Base-by-base conservation (phyloP, 64 coral and sea anemone genomes). In the Montipora foliosa region DNA sequence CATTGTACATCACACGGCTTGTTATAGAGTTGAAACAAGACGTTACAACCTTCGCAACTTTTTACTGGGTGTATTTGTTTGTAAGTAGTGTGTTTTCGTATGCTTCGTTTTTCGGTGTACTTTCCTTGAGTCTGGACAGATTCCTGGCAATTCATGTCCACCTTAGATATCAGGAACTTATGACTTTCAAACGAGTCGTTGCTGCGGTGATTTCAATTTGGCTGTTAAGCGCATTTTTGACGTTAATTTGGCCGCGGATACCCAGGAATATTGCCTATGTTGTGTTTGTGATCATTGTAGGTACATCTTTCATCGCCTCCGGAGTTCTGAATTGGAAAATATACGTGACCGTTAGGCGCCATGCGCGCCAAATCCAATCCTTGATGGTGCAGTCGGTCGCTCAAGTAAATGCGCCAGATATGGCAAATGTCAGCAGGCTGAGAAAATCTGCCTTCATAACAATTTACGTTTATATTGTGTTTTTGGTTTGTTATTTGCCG, bases 401-500 rank as follows among this genome's bases (percentile, higher is more conserved):
- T 11, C 75, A 77, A 17, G n/a, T 20, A 6, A 37, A 60, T 48
- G 57, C 53, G 6, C 11, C 29, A 0, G 10, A 6, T 0, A 10
- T 60, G 8, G 79, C 7, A 7, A 22, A 29, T 61, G 16, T 15
- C 21, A 3, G 5, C 9, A 83, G 80, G 20, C 10, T 67, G 29
- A 83, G 59, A 15, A 67, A 83, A 67, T 47, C 81, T 83, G 81
- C 81, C 8, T 14, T 83, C 37, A 60, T 13, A 2, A 47, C 58
- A 16, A 44, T 83, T 12, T 83, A 67, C 14, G 81, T 83, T 1
- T 83, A 83, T 46, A 13, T 83, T 2, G 81, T 83, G 58, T 83
- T 83, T 47, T 17, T 83, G 8, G 81, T 83, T 16, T 67, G 58
- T 16, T 83, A 66, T 67, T n/a, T 83, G 60, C 81, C 81, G 4